phyloP scores from a whole-genome alignment of 2,888 invertebrate species.

The Steinernema scapterisci region DNA sequence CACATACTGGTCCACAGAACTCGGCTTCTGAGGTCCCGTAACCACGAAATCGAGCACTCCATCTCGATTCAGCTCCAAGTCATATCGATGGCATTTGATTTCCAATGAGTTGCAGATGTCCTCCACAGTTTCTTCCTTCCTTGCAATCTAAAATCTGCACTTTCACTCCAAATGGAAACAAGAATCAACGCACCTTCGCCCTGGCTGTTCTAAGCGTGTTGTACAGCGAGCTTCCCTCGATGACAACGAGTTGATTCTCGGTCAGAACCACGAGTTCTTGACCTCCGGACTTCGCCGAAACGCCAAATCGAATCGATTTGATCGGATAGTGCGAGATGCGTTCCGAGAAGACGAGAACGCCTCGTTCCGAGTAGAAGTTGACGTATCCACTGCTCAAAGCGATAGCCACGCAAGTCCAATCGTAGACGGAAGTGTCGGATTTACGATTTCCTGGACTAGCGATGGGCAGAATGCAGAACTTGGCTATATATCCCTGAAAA shows the following conservation, averaged over 20 bases:
- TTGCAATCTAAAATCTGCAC: conserved; percentile 47
- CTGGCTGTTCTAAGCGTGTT: conserved; percentile 49
- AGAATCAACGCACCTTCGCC: conserved; percentile 38
- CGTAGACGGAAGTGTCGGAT: conserved; percentile 40
- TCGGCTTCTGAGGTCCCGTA: conserved; percentile 48
- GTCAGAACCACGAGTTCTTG: conserved; percentile 47
- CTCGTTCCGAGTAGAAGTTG: conserved; percentile 61
- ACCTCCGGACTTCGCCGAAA: conserved; percentile 47
- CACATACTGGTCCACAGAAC: conserved; percentile 54
- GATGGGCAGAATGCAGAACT: conserved; percentile 42
- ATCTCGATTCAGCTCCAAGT: conserved; percentile 39
- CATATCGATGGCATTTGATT: conserved; percentile 48
- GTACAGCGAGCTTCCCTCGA: conserved; percentile 53
- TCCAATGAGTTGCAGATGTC: conserved; percentile 54
- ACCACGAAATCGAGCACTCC: conserved; percentile 44
- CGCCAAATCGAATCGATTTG: conserved; percentile 49
- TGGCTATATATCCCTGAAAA: conserved; percentile 41
- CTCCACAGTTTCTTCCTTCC: conserved; percentile 47
- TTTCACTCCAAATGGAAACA: no score
- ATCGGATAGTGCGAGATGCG: conserved; percentile 51
- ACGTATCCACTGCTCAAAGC: conserved; percentile 36
- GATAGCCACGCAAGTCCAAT: conserved; percentile 51
- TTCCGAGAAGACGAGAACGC: conserved; percentile 56
- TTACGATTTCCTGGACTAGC: conserved; percentile 40
- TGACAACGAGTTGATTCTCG: conserved; percentile 40